These are phyloP conservation scores for Allolobophora icterica DNA, from an alignment of 2,888 invertebrate genomes.

Conservation along the genomic window DNA sequence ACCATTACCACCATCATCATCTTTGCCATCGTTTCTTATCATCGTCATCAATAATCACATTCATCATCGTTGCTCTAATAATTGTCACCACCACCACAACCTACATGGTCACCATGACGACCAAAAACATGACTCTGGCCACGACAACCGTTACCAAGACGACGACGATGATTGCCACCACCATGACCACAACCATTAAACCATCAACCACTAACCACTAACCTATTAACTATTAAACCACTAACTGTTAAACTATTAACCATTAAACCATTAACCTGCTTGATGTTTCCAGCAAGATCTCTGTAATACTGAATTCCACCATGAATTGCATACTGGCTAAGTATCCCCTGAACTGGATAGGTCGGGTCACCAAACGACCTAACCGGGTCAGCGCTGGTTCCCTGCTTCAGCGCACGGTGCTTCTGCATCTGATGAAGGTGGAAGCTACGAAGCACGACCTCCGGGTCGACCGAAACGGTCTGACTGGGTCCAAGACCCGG, in stretches of 20 bases:
- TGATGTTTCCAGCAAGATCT: constrained; percentile 92
- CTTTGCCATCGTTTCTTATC: too few relatives aligned
- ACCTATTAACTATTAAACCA: background rate
- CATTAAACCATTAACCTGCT: constrained; percentile 70
- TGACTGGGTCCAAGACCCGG: background rate
- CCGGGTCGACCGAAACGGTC: constrained; percentile 18
- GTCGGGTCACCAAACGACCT: background rate
- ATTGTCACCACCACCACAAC: too few relatives aligned
- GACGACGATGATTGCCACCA: too few relatives aligned
- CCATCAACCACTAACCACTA: background rate
- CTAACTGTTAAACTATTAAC: background rate
- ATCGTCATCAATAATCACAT: too few relatives aligned
- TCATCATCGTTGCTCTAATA: too few relatives aligned
- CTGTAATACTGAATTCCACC: constrained; percentile 89
- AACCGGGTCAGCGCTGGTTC: background rate
- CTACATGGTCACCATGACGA: too few relatives aligned
- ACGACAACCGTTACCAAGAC: too few relatives aligned
- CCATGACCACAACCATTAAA: background rate
- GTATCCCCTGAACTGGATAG: constrained; percentile 21
- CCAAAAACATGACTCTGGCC: too few relatives aligned
- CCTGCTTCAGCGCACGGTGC: constrained; percentile 20
- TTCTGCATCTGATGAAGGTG: constrained; percentile 27
- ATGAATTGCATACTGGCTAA: constrained; percentile 36
- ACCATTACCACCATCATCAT: too few relatives aligned
- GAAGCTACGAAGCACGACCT: constrained; percentile 29